Evolutionary conservation across 2,888 invertebrate species (phyloP).

Genomic region (Dicyrtoma fusca): DNA sequence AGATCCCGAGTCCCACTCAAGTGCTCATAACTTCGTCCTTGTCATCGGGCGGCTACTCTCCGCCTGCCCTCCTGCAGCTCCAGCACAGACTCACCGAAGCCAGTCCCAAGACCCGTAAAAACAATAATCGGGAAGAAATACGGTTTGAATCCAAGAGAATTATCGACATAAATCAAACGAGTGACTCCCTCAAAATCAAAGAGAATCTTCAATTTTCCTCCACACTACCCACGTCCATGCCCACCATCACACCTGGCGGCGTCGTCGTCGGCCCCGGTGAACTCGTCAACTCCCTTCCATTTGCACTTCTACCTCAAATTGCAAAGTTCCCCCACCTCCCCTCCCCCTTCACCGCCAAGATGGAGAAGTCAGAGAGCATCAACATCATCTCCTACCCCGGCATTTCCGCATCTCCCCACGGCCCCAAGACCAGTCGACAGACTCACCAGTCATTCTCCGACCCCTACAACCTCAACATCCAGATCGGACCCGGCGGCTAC

Average conservation of each 20-base stretch:
- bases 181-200: conserved; percentile 54
- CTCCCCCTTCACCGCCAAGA: conserved; percentile 39
- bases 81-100: conserved; percentile 21
- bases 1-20: conserved; percentile 42
- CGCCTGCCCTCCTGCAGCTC: conserved; percentile 2
- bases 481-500: conserved; percentile 29
- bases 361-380: conserved; percentile 51
- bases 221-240: conserved; percentile 38
- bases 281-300: conserved; percentile 29
- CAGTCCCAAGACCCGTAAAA: conserved; percentile 14
- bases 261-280: neutral
- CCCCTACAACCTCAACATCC: conserved; percentile 26
- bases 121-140: conserved; percentile 52
- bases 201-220: conserved; percentile 55
- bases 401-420: neutral
- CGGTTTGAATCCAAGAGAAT: conserved; percentile 54
- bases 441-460: neutral
- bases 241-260: conserved; percentile 14
- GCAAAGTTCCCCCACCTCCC: conserved; percentile 46
- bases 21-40: conserved; percentile 36
- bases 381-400: conserved; percentile 31
- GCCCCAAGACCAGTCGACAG: conserved; percentile 28
- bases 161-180: conserved; percentile 54
- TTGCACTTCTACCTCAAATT: conserved; percentile 49
- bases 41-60: conserved; percentile 31